Percentiles rank a stretch among this genome's conserved stretches.
Conservation (phyloP, 1,140 invertebrate genomes). For the Aphis craccivora region DNA sequence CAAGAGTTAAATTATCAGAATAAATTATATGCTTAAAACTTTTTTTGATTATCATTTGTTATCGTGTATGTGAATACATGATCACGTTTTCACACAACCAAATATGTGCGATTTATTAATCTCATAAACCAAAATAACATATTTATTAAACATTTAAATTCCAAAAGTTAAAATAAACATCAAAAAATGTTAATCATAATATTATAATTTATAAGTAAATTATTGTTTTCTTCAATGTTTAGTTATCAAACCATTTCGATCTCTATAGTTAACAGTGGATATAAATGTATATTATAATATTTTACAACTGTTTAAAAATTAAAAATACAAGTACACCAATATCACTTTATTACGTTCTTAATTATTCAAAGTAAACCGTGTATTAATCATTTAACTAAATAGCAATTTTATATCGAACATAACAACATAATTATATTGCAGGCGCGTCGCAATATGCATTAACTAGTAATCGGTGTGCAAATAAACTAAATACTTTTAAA, state of each 20-base stretch:
- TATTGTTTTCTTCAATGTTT: not conserved
- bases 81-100: not conserved
- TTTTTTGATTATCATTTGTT: not conserved
- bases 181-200: not conserved
- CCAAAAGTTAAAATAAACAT: not conserved
- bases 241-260: not conserved
- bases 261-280: not conserved
- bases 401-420: not conserved
- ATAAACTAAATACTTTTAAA: not conserved
- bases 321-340: not conserved
- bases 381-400: not conserved
- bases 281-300: not conserved
- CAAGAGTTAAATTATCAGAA: not conserved
- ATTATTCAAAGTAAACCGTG: not conserved
- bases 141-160: not conserved
- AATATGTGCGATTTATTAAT: not conserved
- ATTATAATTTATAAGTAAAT: not conserved
- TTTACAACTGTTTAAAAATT: not conserved
- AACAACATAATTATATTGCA: not conserved
- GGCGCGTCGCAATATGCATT: not conserved
- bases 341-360: not conserved
- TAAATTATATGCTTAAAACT: not conserved
- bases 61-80: no score
- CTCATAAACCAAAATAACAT: no score
- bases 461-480: not conserved